Percentiles rank a stretch among this genome's conserved stretches.
Evolutionary conservation across 2,113 vertebrate genomes (phyloP).

Genomic region (Salvator merianae): DNA sequence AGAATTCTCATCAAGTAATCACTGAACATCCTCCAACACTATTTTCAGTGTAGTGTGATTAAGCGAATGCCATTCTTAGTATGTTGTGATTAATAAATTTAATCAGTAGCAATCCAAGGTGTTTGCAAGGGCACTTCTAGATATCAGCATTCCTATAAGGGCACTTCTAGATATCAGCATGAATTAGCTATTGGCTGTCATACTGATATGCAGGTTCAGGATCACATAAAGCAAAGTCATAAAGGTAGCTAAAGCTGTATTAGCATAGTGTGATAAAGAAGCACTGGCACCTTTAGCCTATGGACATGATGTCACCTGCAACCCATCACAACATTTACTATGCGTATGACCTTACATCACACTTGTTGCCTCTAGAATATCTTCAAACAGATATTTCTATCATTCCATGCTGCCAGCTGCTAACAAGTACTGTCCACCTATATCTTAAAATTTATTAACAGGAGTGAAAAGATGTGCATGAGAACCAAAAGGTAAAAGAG

Average conservation of each 20-base stretch:
- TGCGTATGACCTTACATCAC: no score
- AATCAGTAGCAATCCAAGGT: neutral
- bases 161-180: neutral
- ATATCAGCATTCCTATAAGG: neutral
- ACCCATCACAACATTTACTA: no score
- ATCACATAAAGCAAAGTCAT: neutral
- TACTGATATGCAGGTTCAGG: neutral
- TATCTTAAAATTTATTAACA: no score
- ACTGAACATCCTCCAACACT: conserved; percentile 15
- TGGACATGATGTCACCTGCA: neutral
- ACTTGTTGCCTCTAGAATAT: neutral
- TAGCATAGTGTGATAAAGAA: neutral
- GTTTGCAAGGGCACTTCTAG: neutral
- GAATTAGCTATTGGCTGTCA: neutral
- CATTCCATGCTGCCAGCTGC: neutral
- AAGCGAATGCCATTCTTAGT: neutral
- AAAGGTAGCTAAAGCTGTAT: neutral
- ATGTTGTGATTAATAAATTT: conserved; percentile 2
- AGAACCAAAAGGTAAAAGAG: no score
- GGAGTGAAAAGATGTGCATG: no score
- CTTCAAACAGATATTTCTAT: neutral
- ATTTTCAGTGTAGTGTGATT: conserved; percentile 20
- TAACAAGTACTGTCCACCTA: no score
- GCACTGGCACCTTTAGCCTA: neutral
- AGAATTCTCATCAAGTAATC: conserved; percentile 35